phyloP scores from a whole-genome alignment of 1,140 invertebrate species.

The Trichoplusia ni region DNA sequence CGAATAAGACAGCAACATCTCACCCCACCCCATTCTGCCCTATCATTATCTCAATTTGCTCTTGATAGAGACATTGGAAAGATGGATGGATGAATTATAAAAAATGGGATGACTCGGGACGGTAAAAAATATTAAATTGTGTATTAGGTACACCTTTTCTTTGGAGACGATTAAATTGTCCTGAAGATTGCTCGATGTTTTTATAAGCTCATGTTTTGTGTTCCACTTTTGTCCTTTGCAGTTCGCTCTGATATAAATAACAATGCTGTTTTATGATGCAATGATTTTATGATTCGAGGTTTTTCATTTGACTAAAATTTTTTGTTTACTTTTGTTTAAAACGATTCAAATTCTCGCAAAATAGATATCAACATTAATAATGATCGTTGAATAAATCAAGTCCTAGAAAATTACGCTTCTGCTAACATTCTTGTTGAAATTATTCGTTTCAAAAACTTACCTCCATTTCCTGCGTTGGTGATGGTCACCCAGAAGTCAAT shows the following conservation, averaged over 20 bases:
- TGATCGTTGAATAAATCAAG: neutral
- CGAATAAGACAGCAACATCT: neutral
- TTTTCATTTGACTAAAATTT: neutral
- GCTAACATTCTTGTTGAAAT: neutral
- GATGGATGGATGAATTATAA: slow-evolving; percentile 38
- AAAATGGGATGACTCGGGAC: slow-evolving; percentile 17
- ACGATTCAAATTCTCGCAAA: no score
- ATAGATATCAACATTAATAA: neutral
- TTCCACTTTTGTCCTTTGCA: no score
- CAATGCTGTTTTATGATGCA: no score
- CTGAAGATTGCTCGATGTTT: neutral
- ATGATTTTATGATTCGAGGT: no score
- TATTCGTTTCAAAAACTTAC: slow-evolving; percentile 83
- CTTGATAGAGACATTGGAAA: slow-evolving; percentile 48
- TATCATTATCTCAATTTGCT: slow-evolving; percentile 53
- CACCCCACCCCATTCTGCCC: slow-evolving; percentile 38
- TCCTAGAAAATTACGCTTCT: neutral
- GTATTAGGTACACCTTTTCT: slow-evolving; percentile 3
- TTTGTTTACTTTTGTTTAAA: no score
- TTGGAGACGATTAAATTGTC: slow-evolving; percentile 1
- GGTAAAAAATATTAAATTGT: slow-evolving; percentile 20
- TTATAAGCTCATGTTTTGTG: no score
- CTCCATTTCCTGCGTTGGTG: slow-evolving; percentile 92
- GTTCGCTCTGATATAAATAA: no score
- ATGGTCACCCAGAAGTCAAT: slow-evolving; percentile 98